Evolutionary conservation across 2,113 vertebrate species (phyloP).

Genomic region (Setophaga petechia): DNA sequence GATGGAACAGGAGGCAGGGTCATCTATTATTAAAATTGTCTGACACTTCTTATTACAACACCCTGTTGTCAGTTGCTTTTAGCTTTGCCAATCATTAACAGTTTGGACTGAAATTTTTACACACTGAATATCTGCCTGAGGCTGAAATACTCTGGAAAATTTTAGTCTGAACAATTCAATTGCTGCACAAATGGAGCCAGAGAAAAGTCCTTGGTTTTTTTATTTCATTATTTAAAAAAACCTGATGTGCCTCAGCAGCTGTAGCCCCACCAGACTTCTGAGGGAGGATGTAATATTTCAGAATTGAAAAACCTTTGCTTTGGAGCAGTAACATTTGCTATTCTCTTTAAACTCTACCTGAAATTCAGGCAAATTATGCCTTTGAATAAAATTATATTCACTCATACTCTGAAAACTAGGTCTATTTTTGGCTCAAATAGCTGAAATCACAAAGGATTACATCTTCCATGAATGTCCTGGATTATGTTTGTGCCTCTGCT

Average conservation of each 20-base stretch:
- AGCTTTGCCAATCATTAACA: conserved; percentile 56
- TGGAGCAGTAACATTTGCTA: background rate
- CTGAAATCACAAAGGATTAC: conserved; percentile 24
- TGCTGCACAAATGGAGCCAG: background rate
- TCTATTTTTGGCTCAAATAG: conserved; percentile 21
- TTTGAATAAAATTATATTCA: conserved; percentile 7
- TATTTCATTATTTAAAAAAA: background rate
- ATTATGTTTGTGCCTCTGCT: background rate
- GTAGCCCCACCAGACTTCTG: background rate
- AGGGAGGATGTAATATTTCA: background rate
- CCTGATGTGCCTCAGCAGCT: background rate
- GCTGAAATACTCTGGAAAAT: conserved; percentile 31
- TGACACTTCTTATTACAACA: conserved; percentile 39
- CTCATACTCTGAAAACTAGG: background rate
- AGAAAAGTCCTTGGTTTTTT: background rate
- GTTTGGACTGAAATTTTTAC: conserved; percentile 43
- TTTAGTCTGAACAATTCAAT: background rate
- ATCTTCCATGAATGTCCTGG: background rate
- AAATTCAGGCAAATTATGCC: conserved; percentile 24
- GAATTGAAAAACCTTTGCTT: background rate
- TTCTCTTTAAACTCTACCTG: background rate
- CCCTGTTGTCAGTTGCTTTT: conserved; percentile 3
- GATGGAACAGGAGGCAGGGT: background rate
- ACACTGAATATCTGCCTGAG: background rate
- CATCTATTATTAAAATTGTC: conserved; percentile 48